Base-by-base conservation (phyloP, 2,113 vertebrate species). In the Melanostigma gelatinosum region DNA sequence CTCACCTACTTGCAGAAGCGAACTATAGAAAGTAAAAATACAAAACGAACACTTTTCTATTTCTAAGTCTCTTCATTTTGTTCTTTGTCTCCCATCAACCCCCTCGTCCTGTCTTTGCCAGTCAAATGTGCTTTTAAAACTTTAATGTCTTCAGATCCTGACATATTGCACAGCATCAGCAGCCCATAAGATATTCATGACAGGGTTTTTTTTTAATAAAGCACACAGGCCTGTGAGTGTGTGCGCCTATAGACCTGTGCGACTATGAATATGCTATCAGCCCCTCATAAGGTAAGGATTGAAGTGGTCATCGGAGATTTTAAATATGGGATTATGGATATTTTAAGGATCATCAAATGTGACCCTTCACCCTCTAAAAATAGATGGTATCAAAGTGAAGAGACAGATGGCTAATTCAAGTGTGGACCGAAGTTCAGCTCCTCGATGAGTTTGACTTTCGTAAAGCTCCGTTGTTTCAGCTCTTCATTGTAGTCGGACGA, bases 131-230 rank as follows among this genome's bases (percentile, higher is more conserved):
- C 67, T 16, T 70, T 62, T 93, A 74, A 91, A 93, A 91, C 77
- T 88, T 93, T 91, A 88, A 93, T 92, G 90, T 72, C 57, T 82
- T 63, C 86, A 72, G 88, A 91, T 90, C 84, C 87, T 77, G 66
- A 88, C 76, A 82, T 87, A 89, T 88, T 87, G 81, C 82, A 75
- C 83, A 69, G 89, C 85, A 91, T 91, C 93, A 91, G 84, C 83
- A 89, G 86, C 81, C 91, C 82, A 92, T 94, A 76, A 94, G 91
- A 94, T 81, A 94, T 94, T 94, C 86, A 94, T 93, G 85, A 85
- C 74, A 63, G 75, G 4, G 4, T 76, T 92, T 90, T 92, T 60
- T 82, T 91, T 85, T 85, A 88, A 90, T 91, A 90, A 91, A 88
- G 82, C 84, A 58, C 89, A 72, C 57, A 20, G 82, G 70, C 75